Conservation (phyloP, 2,888 invertebrate genomes). For the Drymonia ruficornis region DNA sequence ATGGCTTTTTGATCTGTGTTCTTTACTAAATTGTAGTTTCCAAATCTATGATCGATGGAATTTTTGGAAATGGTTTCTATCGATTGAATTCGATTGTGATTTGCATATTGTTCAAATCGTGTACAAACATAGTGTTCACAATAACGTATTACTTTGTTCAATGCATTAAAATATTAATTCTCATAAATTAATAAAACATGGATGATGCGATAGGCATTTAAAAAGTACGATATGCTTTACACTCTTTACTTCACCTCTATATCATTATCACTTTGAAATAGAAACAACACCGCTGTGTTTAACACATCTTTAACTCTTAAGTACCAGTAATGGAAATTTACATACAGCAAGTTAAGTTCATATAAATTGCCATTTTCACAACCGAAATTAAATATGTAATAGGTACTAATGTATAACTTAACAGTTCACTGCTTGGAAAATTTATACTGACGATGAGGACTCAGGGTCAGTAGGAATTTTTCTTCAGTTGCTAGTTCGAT, state of each 20-base stretch:
- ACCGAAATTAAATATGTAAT: slow-evolving; percentile 84
- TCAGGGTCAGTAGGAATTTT: slow-evolving; percentile 61
- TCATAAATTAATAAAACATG: slow-evolving; percentile 24
- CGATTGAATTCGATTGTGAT: too few relatives aligned
- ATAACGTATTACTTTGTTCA: slow-evolving; percentile 30
- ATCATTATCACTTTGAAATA: slow-evolving; percentile 67
- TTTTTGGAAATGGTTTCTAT: slow-evolving; percentile 5
- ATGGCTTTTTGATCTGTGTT: too few relatives aligned
- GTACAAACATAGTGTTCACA: slow-evolving; percentile 26
- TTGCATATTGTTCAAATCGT: slow-evolving; percentile 33
- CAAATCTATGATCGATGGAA: slow-evolving; percentile 15
- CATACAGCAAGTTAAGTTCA: slow-evolving; percentile 77
- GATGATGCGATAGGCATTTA: slow-evolving; percentile 26
- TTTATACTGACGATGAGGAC: slow-evolving; percentile 52
- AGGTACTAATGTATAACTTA: slow-evolving; percentile 76
- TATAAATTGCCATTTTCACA: slow-evolving; percentile 84
- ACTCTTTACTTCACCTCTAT: slow-evolving; percentile 49
- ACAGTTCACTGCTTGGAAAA: slow-evolving; percentile 63
- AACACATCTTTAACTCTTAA: slow-evolving; percentile 76
- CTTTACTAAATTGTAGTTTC: background rate
- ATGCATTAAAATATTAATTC: slow-evolving; percentile 19
- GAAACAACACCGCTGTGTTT: slow-evolving; percentile 76
- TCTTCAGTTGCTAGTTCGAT: slow-evolving; percentile 46
- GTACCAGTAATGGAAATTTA: slow-evolving; percentile 75
- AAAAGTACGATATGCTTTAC: slow-evolving; percentile 67